Evolutionary conservation across 2,113 vertebrate genomes (phyloP), one percentile per base, ranked within the genome.

Genomic region (Poeciliopsis retropinna): DNA sequence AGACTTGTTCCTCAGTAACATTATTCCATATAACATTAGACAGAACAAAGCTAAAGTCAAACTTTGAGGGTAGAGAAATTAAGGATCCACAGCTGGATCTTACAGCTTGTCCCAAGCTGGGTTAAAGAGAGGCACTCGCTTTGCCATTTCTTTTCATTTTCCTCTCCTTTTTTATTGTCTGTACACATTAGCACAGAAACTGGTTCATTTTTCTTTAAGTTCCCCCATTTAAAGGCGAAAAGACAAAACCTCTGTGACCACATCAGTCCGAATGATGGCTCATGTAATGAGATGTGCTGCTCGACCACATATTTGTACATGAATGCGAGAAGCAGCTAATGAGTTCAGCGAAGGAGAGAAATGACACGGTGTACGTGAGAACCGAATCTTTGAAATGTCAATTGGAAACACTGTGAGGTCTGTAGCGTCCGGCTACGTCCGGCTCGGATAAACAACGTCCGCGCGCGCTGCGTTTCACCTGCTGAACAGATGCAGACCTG

Each of bases 361-460:
- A 64, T 57, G 60, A 81, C 61, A 28, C 51, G 64, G 34, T 9
- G 67, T 29, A 75, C 67, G 69, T 62, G 80, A 60, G 57, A 44
- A 57, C 5, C n/a, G 60, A 79, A 70, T 75, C 79, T 78, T 34
- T 41, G 75, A 73, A 75, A 85, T 68, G 72, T 69, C 82, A 87
- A 90, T 85, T 80, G 80, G 79, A 75, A 82, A 82, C 82, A 72
- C 73, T 69, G 86, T 22, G 66, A 84, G 78, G 70, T 67, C 47
- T 73, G 60, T 79, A 54, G 27, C 2, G 29, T 75, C 66, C 81
- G 25, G 25, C 51, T 60, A 47, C 32, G 62, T 54, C 37, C 31
- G 2, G 44, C 0, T 39, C 67, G 41, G 72, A 64, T 2, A 61
- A 37, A 44, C 79, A 37, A 37, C 79, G 31, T 41, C 30, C 1